phyloP scores from a whole-genome alignment of 2,797 vertebrate genomes.

The Hipposideros larvatus region DNA sequence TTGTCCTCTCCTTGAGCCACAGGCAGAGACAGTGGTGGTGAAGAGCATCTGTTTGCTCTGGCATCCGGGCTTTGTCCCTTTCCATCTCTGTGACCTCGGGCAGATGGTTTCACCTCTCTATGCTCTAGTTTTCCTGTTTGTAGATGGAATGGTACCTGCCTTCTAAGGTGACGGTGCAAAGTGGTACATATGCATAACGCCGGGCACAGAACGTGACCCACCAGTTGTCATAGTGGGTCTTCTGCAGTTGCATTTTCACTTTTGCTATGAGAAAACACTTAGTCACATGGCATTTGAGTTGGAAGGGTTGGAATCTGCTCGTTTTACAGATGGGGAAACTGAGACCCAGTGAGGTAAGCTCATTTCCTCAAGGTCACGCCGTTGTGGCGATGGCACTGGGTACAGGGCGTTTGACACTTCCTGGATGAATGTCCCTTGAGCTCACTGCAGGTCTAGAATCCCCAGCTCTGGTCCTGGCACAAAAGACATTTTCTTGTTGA shows the following conservation, averaged over 20 bases:
- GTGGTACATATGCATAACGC: background rate
- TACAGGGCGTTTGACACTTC: background rate
- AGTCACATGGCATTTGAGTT: background rate
- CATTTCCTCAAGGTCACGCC: background rate
- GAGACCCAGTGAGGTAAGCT: background rate
- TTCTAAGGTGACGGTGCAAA: background rate
- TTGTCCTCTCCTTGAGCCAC: background rate
- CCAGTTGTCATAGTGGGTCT: background rate
- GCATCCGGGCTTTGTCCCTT: background rate
- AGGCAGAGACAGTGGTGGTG: background rate
- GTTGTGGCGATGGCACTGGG: background rate
- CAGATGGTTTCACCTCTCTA: background rate
- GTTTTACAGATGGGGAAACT: background rate
- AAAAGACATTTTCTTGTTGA: background rate
- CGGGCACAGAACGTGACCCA: background rate
- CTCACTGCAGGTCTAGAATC: background rate
- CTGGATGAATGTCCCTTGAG: background rate
- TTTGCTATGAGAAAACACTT: background rate
- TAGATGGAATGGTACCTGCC: background rate
- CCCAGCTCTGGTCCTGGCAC: background rate
- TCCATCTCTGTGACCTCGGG: background rate
- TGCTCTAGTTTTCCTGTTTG: background rate
- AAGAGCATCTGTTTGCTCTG: background rate
- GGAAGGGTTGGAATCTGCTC: background rate
- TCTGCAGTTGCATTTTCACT: background rate